These are phyloP conservation scores for Andrena hattorfiana DNA, from an alignment of 2,888 invertebrate genomes.

Conservation along the genomic window DNA sequence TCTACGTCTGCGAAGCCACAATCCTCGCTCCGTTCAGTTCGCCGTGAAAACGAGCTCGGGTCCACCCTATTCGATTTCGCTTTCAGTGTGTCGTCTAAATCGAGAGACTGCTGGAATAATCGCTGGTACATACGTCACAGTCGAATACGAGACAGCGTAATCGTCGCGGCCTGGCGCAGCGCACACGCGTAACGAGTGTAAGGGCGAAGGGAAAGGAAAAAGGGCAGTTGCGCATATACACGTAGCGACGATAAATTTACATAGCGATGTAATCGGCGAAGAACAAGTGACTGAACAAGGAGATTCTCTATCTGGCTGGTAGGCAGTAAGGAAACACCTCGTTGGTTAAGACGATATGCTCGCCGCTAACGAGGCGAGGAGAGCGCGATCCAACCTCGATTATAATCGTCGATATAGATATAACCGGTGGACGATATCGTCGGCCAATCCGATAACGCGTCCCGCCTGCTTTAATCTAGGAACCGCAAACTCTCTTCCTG, in stretches of 20 bases:
- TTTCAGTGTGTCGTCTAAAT: slow-evolving; percentile 1
- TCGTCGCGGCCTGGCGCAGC: slow-evolving; percentile 34
- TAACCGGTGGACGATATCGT: slow-evolving; percentile 62
- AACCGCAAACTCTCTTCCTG: not conserved
- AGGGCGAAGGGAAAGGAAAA: slow-evolving; percentile 23
- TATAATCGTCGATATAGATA: slow-evolving; percentile 74
- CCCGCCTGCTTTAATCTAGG: slow-evolving; percentile 30
- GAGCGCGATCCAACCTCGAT: slow-evolving; percentile 65
- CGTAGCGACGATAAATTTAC: slow-evolving; percentile 81
- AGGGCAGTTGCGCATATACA: slow-evolving; percentile 67
- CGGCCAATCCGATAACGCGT: slow-evolving; percentile 58
- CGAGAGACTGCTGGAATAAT: slow-evolving; percentile 10
- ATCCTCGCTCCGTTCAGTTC: not conserved
- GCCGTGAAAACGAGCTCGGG: not conserved
- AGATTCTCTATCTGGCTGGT: slow-evolving; percentile 80
- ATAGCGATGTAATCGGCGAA: slow-evolving; percentile 81
- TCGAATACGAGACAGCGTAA: slow-evolving; percentile 38
- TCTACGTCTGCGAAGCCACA: not conserved
- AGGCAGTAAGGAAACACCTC: slow-evolving; percentile 86
- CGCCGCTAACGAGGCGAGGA: slow-evolving; percentile 73
- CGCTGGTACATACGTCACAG: slow-evolving; percentile 31
- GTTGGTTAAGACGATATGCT: slow-evolving; percentile 85
- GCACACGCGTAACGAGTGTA: slow-evolving; percentile 29
- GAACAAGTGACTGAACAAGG: slow-evolving; percentile 82
- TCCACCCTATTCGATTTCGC: slow-evolving; percentile 3